Base-by-base conservation (phyloP, 2,113 vertebrate genomes). In the Epinephelus fuscoguttatus region DNA sequence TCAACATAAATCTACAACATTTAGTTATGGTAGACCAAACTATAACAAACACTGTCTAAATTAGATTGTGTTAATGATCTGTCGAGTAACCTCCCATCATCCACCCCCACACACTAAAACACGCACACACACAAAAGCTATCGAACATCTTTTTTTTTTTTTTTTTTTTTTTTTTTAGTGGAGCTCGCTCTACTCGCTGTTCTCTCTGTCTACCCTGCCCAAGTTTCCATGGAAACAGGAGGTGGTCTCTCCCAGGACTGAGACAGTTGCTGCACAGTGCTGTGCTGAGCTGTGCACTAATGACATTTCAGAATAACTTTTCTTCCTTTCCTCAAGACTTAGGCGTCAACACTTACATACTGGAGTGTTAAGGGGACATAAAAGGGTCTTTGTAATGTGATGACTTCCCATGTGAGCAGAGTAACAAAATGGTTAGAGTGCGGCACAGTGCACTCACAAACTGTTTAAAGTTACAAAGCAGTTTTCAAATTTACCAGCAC, bases 181-280 rank as follows among this genome's bases (percentile, higher is more conserved):
- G 69, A 84, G 85, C 84, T 85, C 82, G 76, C 85, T 86, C 82
- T 84, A 40, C 83, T 91, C 57, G 55, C 83, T 82, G 50, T 67
- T 90, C 90, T 85, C 78, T 78, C 89, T 78, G 81, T 89, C 91
- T 92, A 80, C 93, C 89, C 92, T 88, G 88, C 84, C 88, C 89
- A 91, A 75, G 94, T 95, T 95, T 91, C 95, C 94, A 95, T 95
- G 94, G 94, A 91, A 95, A 95, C 95, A 92, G 80, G 90, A 93
- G 91, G 87, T 88, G 88, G 91, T 93, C 87, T 94, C 90, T 90
- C 92, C 81, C 84, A 91, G 90, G 92, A 88, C 87, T 80, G 77
- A 94, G 91, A 90, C 87, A 87, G 90, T 91, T 87, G 72, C 91
- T 93, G 88, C 90, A 84, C 88, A 75, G 86, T 77, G 84, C 89